Evolutionary conservation across 2,797 vertebrate species (phyloP).

Genomic region (Poecilia gillii): DNA sequence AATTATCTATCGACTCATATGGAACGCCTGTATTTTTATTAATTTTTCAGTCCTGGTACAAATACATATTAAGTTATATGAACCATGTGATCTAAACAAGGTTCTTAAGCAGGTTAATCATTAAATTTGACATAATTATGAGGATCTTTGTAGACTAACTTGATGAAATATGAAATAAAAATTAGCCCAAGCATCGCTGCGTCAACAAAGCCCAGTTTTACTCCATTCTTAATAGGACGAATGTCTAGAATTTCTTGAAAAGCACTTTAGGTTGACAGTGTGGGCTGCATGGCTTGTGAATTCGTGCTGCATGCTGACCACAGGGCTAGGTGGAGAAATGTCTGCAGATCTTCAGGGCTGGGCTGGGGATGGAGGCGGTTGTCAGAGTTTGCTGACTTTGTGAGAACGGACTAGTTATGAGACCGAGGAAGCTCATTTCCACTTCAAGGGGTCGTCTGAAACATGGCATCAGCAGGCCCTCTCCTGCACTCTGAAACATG

Average conservation of each 20-base stretch:
- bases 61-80: not conserved
- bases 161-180: slow-evolving; percentile 9
- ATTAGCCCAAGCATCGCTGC: not conserved
- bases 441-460: slow-evolving; percentile 81
- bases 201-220: not conserved
- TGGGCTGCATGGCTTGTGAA: slow-evolving; percentile 13
- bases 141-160: slow-evolving; percentile 16
- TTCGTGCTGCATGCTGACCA: slow-evolving; percentile 69
- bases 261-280: not conserved
- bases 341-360: slow-evolving; percentile 42
- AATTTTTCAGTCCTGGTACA: not conserved
- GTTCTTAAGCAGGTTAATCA: not conserved
- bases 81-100: not conserved
- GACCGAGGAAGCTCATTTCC: slow-evolving; percentile 78
- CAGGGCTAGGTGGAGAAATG: slow-evolving; percentile 46
- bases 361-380: slow-evolving; percentile 8
- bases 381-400: slow-evolving; percentile 78
- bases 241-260: not conserved
- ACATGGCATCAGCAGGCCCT: slow-evolving; percentile 81
- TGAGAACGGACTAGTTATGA: slow-evolving; percentile 77
- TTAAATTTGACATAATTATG: not conserved
- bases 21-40: not conserved
- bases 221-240: not conserved
- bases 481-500: slow-evolving; percentile 34
- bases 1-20: no score